These are phyloP conservation scores for Branchipolynoe longqiensis DNA, from an alignment of 2,888 invertebrate species.

Conservation along the genomic window DNA sequence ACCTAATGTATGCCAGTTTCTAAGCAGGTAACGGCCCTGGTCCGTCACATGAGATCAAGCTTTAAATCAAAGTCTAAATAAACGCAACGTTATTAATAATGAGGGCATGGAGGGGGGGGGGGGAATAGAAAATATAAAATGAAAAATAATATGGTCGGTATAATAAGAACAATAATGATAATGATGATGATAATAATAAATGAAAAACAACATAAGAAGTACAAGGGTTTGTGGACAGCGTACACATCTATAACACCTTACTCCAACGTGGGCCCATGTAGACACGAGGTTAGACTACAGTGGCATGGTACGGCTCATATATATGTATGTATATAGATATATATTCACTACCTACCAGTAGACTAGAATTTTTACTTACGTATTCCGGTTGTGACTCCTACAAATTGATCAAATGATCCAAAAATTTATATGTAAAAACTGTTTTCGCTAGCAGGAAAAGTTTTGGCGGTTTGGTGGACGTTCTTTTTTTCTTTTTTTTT, in stretches of 20 bases:
- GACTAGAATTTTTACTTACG: conserved; percentile 52
- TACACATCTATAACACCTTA: conserved; percentile 32
- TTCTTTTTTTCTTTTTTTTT: no score
- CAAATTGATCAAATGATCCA: conserved; percentile 55
- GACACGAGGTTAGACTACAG: conserved; percentile 39
- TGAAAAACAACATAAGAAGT: background rate
- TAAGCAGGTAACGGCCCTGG: no score
- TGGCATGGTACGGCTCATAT: conserved; percentile 1
- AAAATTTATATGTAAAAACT: conserved; percentile 50
- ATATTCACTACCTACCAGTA: conserved; percentile 55
- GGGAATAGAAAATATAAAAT: background rate
- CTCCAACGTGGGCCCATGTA: background rate
- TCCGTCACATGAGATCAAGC: no score
- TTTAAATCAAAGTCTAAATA: no score
- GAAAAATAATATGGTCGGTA: conserved; percentile 4
- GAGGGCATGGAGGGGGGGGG: no score
- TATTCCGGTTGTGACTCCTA: conserved; percentile 56
- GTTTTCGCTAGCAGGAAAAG: conserved; percentile 52
- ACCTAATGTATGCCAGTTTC: no score
- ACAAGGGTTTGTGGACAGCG: conserved; percentile 10
- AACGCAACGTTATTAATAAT: no score
- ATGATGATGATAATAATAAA: background rate
- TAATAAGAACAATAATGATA: no score
- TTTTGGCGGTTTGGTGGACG: conserved; percentile 1
- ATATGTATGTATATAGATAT: conserved; percentile 34